Percentiles rank a stretch among this genome's conserved stretches.
phyloP scores from a whole-genome alignment of 2,888 invertebrate species.

The Ctenicera cuprea region DNA sequence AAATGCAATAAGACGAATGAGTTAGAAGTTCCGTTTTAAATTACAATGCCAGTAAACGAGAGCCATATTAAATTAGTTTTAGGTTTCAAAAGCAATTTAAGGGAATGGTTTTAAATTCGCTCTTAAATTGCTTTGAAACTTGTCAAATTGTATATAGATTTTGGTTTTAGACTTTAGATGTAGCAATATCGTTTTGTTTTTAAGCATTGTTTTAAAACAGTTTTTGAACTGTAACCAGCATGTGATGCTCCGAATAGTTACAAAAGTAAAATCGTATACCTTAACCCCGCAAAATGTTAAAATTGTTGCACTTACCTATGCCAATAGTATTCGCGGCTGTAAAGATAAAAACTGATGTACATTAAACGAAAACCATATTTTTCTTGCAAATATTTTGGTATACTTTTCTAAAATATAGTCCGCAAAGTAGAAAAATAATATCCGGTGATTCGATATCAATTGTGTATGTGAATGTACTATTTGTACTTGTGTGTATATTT shows the following conservation, averaged over 20 bases:
- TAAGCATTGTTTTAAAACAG: conserved; percentile 27
- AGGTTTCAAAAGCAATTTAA: conserved; percentile 2
- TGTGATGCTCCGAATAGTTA: conserved; percentile 48
- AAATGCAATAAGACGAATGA: conserved; percentile 31
- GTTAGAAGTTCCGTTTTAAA: conserved; percentile 7
- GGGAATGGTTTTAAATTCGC: background rate
- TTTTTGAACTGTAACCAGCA: conserved; percentile 46
- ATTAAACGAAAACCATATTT: conserved; percentile 66
- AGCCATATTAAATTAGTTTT: conserved; percentile 47
- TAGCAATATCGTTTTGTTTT: conserved; percentile 43
- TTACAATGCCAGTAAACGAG: conserved; percentile 45
- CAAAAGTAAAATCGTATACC: conserved; percentile 32
- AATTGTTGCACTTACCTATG: conserved; percentile 19
- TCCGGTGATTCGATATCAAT: conserved; percentile 47
- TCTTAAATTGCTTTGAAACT: conserved; percentile 26
- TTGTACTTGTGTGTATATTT: conserved; percentile 64
- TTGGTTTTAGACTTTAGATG: conserved; percentile 39
- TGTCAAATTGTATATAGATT: conserved; percentile 32
- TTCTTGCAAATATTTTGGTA: conserved; percentile 68
- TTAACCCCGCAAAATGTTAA: conserved; percentile 1
- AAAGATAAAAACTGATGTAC: conserved; percentile 54
- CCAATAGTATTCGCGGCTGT: conserved; percentile 60
- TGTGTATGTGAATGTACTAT: conserved; percentile 57
- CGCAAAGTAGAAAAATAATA: conserved; percentile 50
- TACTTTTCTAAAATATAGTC: conserved; percentile 68